These are phyloP conservation scores for Sympetrum striolatum DNA, from an alignment of 2,888 invertebrate genomes.

Conservation along the genomic window DNA sequence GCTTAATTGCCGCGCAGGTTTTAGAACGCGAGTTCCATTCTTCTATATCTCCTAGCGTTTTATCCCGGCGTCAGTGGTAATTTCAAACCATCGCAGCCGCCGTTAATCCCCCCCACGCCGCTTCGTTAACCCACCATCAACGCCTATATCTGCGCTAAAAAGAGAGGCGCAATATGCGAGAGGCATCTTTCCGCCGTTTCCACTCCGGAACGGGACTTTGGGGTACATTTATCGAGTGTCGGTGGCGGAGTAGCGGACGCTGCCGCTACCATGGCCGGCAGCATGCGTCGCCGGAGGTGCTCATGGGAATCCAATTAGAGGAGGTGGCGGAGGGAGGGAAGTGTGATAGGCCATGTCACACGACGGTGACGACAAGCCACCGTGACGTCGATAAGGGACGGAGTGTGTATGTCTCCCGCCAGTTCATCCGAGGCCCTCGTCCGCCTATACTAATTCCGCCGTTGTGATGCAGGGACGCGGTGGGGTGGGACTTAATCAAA, in stretches of 20 bases:
- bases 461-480: not conserved
- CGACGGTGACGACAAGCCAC: not conserved
- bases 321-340: not conserved
- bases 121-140: not conserved
- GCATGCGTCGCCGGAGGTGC: slow-evolving; percentile 1
- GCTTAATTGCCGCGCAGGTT: no score
- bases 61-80: not conserved
- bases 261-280: not conserved
- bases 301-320: slow-evolving; percentile 37
- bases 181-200: slow-evolving; percentile 16
- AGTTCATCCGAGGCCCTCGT: not conserved
- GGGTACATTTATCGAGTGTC: not conserved
- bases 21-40: no score
- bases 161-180: not conserved
- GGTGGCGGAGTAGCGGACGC: not conserved
- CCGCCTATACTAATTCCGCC: not conserved
- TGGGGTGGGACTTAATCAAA: slow-evolving; percentile 11
- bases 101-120: not conserved
- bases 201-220: not conserved
- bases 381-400: slow-evolving; percentile 33
- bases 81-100: not conserved
- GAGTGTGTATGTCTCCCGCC: not conserved
- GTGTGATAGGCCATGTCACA: slow-evolving; percentile 34
- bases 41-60: no score
- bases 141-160: not conserved